Percentiles rank a stretch among this genome's conserved stretches.
Conservation (phyloP, 2,113 vertebrate genomes). For the Entosphenus tridentatus region DNA sequence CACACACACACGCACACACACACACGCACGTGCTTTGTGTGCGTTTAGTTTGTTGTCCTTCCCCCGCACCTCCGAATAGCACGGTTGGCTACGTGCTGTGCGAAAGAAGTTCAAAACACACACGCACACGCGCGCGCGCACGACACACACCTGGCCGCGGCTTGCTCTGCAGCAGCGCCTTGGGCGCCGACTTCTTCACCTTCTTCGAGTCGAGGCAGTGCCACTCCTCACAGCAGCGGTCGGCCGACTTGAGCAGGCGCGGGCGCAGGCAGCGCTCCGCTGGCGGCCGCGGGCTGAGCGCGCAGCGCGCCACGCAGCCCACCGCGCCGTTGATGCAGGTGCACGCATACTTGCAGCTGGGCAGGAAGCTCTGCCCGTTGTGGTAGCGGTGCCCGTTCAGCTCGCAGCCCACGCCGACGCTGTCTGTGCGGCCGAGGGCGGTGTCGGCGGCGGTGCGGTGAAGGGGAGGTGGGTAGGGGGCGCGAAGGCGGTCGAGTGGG, state of each 20-base stretch:
- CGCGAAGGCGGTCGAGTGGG: too few relatives aligned
- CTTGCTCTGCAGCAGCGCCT: too few relatives aligned
- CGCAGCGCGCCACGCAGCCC: slow-evolving; percentile 3
- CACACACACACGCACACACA: too few relatives aligned
- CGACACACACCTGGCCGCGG: too few relatives aligned
- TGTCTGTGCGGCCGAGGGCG: background rate
- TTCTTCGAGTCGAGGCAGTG: slow-evolving; percentile 4
- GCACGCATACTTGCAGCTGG: background rate
- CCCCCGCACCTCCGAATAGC: too few relatives aligned
- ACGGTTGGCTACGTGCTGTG: too few relatives aligned
- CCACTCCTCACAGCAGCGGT: background rate
- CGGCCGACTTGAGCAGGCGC: background rate
- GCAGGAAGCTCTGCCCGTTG: slow-evolving; percentile 1
- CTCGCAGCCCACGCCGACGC: background rate
- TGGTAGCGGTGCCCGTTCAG: background rate
- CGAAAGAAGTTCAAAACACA: too few relatives aligned
- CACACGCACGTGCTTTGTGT: too few relatives aligned
- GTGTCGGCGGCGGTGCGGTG: too few relatives aligned
- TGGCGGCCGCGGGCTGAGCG: background rate
- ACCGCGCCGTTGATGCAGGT: slow-evolving; percentile 4
- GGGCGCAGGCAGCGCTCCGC: background rate
- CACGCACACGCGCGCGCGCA: too few relatives aligned
- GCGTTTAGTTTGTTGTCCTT: too few relatives aligned
- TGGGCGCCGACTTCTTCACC: slow-evolving; percentile 2
- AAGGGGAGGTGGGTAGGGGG: too few relatives aligned